Evolutionary conservation across 2,888 invertebrate genomes (phyloP).

Genomic region (Caenorhabditis becei): DNA sequence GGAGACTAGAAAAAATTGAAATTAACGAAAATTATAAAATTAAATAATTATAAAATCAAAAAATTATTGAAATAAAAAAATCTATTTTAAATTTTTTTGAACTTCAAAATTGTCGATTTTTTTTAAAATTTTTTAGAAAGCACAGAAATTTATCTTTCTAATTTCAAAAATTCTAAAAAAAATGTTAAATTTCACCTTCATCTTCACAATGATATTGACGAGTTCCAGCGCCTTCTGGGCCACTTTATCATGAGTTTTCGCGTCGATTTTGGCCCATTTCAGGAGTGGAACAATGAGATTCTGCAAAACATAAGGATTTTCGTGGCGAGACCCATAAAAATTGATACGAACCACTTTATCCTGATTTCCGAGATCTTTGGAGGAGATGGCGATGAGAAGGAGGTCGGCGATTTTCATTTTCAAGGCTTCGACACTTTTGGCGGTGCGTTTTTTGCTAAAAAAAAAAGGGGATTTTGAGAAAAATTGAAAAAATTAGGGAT

Average conservation of each 20-base stretch:
- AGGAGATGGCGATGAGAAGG: conserved; percentile 69
- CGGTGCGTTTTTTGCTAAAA: conserved; percentile 43
- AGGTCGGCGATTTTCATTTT: conserved; percentile 70
- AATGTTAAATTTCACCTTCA: too few relatives aligned
- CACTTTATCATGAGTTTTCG: conserved; percentile 57
- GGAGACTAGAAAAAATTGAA: too few relatives aligned
- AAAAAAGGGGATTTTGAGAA: too few relatives aligned
- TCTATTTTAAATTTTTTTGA: too few relatives aligned
- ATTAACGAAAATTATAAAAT: too few relatives aligned
- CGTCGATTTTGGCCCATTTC: conserved; percentile 59
- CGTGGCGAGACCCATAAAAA: not conserved
- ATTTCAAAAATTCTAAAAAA: not conserved
- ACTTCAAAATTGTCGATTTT: not conserved
- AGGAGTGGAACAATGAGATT: conserved; percentile 67
- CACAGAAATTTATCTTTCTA: not conserved
- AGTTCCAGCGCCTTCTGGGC: conserved; percentile 50
- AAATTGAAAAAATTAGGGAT: too few relatives aligned
- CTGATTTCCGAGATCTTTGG: conserved; percentile 56
- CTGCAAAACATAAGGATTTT: conserved; percentile 35
- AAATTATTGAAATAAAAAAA: too few relatives aligned
- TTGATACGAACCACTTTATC: conserved; percentile 63
- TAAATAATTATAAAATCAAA: too few relatives aligned
- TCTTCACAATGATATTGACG: conserved; percentile 49
- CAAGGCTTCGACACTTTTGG: conserved; percentile 58
- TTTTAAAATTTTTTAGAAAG: not conserved